Evolutionary conservation across 2,888 invertebrate genomes (phyloP).

Genomic region (Caenorhabditis sp.): DNA sequence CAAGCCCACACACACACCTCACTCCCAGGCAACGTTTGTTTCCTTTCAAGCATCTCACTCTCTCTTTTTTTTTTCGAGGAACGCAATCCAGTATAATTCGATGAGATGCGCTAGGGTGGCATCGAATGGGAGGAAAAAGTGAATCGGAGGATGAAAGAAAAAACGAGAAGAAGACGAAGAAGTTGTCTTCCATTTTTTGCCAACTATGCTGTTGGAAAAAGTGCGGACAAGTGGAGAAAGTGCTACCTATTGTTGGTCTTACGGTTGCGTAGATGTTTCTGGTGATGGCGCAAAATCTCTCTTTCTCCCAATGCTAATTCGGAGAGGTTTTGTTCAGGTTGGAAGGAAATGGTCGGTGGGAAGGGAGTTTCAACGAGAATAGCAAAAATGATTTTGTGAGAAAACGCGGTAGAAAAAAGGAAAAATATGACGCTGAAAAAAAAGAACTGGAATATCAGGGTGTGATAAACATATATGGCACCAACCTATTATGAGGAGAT

Average conservation of each 20-base stretch:
- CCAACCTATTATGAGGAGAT: too few species aligned
- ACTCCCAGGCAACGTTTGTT: constrained; percentile 18
- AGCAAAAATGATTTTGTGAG: too few species aligned
- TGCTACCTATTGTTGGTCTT: not conserved
- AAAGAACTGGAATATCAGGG: too few species aligned
- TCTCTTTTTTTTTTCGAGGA: constrained; percentile 38
- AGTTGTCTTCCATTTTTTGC: constrained; percentile 32
- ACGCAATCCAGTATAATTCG: constrained; percentile 57
- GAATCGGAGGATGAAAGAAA: constrained; percentile 35
- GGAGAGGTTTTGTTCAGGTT: constrained; percentile 41
- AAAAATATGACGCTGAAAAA: too few species aligned
- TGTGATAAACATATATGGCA: too few species aligned
- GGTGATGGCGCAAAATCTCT: not conserved
- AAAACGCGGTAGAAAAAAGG: too few species aligned
- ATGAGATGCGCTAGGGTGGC: constrained; percentile 30
- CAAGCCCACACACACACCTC: constrained; percentile 22
- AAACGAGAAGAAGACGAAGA: too few species aligned
- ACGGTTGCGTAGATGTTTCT: constrained; percentile 8
- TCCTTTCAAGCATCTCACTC: constrained; percentile 25
- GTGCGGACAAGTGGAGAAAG: constrained; percentile 17
- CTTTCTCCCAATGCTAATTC: constrained; percentile 34
- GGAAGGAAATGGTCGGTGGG: not conserved
- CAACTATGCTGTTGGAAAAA: not conserved
- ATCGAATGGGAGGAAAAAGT: constrained; percentile 18
- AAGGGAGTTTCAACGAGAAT: not conserved